phyloP scores from a whole-genome alignment of 2,113 vertebrate genomes.

The Neodon shergylaensis region DNA sequence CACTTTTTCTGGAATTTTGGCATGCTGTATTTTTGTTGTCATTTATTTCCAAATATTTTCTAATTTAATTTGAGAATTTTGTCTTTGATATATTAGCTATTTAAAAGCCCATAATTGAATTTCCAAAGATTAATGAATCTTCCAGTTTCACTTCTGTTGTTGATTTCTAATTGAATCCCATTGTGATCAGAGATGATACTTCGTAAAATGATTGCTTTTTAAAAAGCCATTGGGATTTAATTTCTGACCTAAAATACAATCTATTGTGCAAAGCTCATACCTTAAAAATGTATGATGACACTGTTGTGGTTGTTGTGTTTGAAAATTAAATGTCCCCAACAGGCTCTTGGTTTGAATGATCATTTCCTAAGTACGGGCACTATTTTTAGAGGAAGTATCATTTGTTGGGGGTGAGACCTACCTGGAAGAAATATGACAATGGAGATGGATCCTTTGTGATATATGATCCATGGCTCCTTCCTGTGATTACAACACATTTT shows the following conservation, averaged over 20 bases:
- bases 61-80: neutral
- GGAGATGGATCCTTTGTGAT: neutral
- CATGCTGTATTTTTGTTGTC: neutral
- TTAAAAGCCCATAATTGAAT: conserved; percentile 34
- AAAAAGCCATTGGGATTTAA: neutral
- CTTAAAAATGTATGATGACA: neutral
- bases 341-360: neutral
- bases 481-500: neutral
- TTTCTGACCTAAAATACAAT: neutral
- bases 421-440: neutral
- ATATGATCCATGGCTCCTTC: neutral
- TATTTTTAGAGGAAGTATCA: neutral
- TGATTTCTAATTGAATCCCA: conserved; percentile 34
- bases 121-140: conserved; percentile 19
- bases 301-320: neutral
- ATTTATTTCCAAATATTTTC: neutral
- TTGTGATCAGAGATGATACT: neutral
- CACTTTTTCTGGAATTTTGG: neutral
- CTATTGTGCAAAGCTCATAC: neutral
- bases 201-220: neutral
- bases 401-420: neutral
- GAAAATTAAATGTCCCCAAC: neutral
- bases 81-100: neutral
- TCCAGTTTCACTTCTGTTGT: conserved; percentile 11
- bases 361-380: no score